These are phyloP conservation scores for Dipodomys stephensi DNA, from an alignment of 2,113 vertebrate species.

Conservation along the genomic window DNA sequence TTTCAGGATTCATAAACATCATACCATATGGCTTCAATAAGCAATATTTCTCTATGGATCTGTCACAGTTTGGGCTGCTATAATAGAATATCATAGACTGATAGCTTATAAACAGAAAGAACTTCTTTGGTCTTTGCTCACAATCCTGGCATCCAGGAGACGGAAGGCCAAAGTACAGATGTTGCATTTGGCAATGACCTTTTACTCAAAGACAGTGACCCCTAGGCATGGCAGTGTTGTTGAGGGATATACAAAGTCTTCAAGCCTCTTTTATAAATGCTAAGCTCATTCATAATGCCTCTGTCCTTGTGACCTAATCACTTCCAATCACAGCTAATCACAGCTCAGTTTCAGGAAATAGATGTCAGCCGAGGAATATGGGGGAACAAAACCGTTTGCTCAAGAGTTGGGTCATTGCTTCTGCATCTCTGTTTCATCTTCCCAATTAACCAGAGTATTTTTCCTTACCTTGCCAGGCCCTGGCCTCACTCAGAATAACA, in stretches of 20 bases:
- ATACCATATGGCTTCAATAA: background rate
- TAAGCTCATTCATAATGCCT: background rate
- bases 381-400: background rate
- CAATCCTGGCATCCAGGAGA: background rate
- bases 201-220: background rate
- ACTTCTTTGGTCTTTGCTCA: background rate
- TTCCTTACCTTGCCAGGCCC: background rate
- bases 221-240: background rate
- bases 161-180: background rate
- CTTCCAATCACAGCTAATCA: background rate
- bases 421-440: background rate
- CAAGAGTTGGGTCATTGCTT: background rate
- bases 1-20: constrained; percentile 32
- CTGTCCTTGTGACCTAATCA: background rate
- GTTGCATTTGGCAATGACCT: background rate
- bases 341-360: background rate
- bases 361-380: background rate
- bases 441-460: background rate
- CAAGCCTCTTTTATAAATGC: background rate
- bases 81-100: background rate
- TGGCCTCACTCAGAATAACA: background rate
- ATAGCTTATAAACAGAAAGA: background rate
- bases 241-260: background rate
- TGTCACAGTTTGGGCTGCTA: background rate
- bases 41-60: background rate